Base-by-base conservation (phyloP, 2,113 vertebrate species). In the Nerophis ophidion region DNA sequence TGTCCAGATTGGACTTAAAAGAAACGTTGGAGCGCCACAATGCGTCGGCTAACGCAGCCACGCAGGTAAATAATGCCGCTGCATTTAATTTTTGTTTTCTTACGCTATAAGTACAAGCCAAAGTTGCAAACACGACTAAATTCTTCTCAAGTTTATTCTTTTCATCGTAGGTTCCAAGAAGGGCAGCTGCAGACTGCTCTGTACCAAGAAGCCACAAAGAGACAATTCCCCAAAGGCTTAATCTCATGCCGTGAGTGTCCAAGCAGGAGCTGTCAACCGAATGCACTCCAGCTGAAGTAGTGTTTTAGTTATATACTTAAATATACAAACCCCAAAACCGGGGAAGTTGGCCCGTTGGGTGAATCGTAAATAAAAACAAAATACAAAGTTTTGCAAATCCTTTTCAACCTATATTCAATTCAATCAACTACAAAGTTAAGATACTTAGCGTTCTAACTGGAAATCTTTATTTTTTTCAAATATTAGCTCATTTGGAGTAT, bases 171-270 rank as follows among this genome's bases (percentile, higher is more conserved):
- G 95, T 98, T 70, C 93, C 94, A 26, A 26, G 26, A 26, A 26
- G 26, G 26, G 26, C 26, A 26, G 26, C 1, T 26, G 4, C 26
- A 26, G 1, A 26, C 4, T 26, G 26, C 19, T 26, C 19, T 26
- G 19, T 26, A 26, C 19, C 19, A 26, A 26, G 19, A 26, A 26
- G 97, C 61, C 90, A 81, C 4, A 93, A 97, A 72, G 97, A 95
- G 44, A 96, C 94, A 64, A 98, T 99, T 63, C 97, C 97, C 0
- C 64, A 97, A 98, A 26, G 2, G 53, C 94, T 99, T 63, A 99
- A 95, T 86, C 91, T 98, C 42, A 98, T 99, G 97, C 97, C 95
- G 97, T 99, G 87, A 95, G 97, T 97, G 80, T 38, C 57, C 6
- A 44, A 14, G 17, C 61, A 44, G 13, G 7, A 56, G 13, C 42